Evolutionary conservation across 2,888 invertebrate species (phyloP), one percentile per base, ranked within the genome.

Genomic region (Lepidochrysops patricia): DNA sequence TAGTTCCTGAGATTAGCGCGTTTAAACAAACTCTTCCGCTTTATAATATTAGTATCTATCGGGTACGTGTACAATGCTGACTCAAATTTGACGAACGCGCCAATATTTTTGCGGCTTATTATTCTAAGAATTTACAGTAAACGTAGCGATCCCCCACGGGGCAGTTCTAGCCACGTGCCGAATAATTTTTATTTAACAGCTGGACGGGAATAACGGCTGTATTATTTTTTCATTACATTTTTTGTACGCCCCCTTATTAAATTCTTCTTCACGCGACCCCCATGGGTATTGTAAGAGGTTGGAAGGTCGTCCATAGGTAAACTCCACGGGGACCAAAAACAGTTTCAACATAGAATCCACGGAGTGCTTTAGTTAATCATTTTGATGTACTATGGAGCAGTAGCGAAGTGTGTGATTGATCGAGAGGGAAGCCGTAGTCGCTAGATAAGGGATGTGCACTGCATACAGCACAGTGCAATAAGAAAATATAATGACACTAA

Each of bases 181-280:
- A 62, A 62, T 61, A 66, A 67, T 68, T 67, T 66, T 62, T 63
- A 64, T 61, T 63, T 58, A 65, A 60, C 68, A 70, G 67, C 68
- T 71, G 70, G 65, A 59, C 63, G 60, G 57, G 56, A 65, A 62
- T 61, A 65, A 66, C 64, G 61, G 67, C 63, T 59, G 58, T 70
- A 66, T 69, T 69, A 67, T 70, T 71, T 70, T 70, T 70, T 69
- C 68, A 69, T 69, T 68, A 69, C 64, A 61, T 67, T 67, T 63
- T 62, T 63, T 64, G 57, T 60, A 32, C 58, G 61, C 63, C 60
- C 65, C 61, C 58, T 65, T 63, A 68, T 67, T 63, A 65, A 63
- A 64, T 67, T 69, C 65, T 58, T 63, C 65, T 61, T 59, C 60
- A 54, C 57, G 52, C 60, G 54, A 60, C 61, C 60, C 63, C 66